Evolutionary conservation across 2,888 invertebrate genomes (phyloP), one percentile per base, ranked within the genome.

Genomic region (Chamaedrilus cognettii): DNA sequence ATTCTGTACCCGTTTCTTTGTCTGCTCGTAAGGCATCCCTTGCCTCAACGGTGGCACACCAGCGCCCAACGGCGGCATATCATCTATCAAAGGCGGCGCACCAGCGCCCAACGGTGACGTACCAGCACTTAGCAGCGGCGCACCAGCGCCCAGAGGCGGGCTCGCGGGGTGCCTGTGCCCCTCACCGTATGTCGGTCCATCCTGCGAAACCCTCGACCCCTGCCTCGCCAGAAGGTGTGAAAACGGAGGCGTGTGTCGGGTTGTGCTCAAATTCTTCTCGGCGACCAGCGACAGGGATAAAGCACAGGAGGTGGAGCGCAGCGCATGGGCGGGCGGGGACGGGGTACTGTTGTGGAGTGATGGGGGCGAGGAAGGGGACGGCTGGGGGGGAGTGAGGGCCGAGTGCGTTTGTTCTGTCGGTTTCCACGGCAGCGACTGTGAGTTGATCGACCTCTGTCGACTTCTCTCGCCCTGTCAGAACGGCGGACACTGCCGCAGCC

Each of bases 381-480:
- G 11, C 7, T 7, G 7, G 11, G 55, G 26, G 26, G 15, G 26
- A 23, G 11, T 65, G 26, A 67, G 72, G n/a, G 77, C 74, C 60
- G 50, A 55, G 28, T 81, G 81, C 52, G 57, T 69, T 3, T 81
- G 81, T 70, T 58, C 70, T 5, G 61, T 58, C 0, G 78, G 77
- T 15, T 74, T 75, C 62, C 77, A 71, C 49, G 81, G 80, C 1
- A 64, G 70, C 23, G 70, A 72, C 5, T 81, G 81, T 69, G 72
- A 77, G 63, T 60, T 71, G 19, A 61, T 76, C n/a, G 70, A 80
- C 68, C 75, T 75, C 51, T 81, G 81, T 66, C 15, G 7, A 26
- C 11, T 23, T 7, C 5, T 52, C 7, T 19, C 15, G 26, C 64
- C 62, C 31, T 62, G 62, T 49, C 62, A 51, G 50, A 62, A 62